A percentile compares a stretch with the other conserved stretches of the same genome.
These are phyloP conservation scores for Pseudorhombus dupliciocellatus DNA, from an alignment of 2,113 vertebrate genomes.

Conservation along the genomic window DNA sequence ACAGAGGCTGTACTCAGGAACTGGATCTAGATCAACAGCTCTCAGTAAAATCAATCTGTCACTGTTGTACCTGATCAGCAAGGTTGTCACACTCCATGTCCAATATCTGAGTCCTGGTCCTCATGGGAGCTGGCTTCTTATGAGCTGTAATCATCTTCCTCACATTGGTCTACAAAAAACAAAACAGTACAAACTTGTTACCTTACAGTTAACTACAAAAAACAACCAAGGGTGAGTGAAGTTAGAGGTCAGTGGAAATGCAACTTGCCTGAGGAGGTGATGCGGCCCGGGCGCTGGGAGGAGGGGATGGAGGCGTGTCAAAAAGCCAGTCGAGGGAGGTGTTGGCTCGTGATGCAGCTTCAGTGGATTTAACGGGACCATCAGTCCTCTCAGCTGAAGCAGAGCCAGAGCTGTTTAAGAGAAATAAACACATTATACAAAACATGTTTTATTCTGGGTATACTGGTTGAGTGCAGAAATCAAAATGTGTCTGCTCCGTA, in stretches of 20 bases:
- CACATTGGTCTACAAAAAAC: constrained; percentile 33
- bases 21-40: not conserved
- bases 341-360: constrained; percentile 10
- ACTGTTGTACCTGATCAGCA: constrained; percentile 69
- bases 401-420: constrained; percentile 7
- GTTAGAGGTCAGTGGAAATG: not conserved
- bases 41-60: too few species aligned
- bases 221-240: not conserved
- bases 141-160: not conserved
- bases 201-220: not conserved
- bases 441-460: too few species aligned
- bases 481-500: constrained; percentile 93
- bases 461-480: too few species aligned
- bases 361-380: not conserved
- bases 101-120: constrained; percentile 55
- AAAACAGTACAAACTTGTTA: not conserved
- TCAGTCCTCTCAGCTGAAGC: not conserved
- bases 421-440: too few species aligned
- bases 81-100: constrained; percentile 75
- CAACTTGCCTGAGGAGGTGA: constrained; percentile 21
- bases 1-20: not conserved
- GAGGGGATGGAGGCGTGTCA: constrained; percentile 36
- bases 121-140: constrained; percentile 15
- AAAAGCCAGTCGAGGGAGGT: constrained; percentile 63
- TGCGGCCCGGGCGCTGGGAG: not conserved